Base-by-base conservation (phyloP, 2,113 vertebrate species). In the Phylloscopus whistleri region DNA sequence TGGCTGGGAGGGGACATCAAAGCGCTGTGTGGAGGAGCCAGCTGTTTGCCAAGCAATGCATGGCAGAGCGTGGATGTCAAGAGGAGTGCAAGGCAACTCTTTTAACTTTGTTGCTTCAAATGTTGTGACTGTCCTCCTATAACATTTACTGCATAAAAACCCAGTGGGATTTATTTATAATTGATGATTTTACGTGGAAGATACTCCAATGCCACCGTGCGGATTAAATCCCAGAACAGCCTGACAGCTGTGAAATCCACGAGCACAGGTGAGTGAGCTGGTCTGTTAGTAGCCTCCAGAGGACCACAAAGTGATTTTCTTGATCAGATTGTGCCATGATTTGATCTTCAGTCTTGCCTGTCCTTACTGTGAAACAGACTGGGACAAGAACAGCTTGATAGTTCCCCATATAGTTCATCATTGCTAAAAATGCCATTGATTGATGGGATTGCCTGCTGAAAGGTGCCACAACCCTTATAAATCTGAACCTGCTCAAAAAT, bases 21-120 rank as follows among this genome's bases (percentile, higher is more conserved):
- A 37, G 44, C 2, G 0, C 0, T 6, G 14, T 14, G 33, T 16
- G 46, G 62, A 52, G 76, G 27, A 88, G 19, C 15, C 4, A 0
- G 26, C 49, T 21, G 1, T 41, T 74, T 23, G 13, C 69, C 5
- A 3, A 39, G 46, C 26, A 22, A 2, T 3, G 21, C 31, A 0
- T 18, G 26, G 44, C 20, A 48, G 77, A 69, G 31, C 11, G 0
- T 6, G 14, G 84, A 14, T 37, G 27, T 48, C 26, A 8, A 16
- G 20, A 49, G 46, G 11, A n/a, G 35, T 4, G 7, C 3, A 18
- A 74, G 11, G 18, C 60, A 17, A 35, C 63, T 73, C 18, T 72
- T 27, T 4, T 4, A 46, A 75, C 27, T 59, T 53, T 1, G 1
- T 64, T 66, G 75, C 51, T 62, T 78, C 74, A 91, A 53, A 10